A percentile compares a stretch with the other conserved stretches of the same genome.
phyloP scores from a whole-genome alignment of 2,888 invertebrate genomes.

The Choreutis nemorana region DNA sequence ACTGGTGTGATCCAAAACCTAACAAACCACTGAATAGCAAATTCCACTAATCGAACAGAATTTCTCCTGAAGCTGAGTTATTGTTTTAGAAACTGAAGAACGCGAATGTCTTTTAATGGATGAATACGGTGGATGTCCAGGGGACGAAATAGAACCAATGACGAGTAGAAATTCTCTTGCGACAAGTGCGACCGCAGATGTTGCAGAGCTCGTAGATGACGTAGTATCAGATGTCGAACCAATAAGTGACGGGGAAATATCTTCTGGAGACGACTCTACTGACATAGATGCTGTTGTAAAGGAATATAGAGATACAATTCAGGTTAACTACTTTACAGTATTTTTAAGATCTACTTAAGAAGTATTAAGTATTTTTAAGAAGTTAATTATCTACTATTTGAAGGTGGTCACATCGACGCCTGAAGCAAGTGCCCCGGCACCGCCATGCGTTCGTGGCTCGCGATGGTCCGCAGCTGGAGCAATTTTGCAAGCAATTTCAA shows the following conservation, averaged over 20 bases:
- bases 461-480: conserved; percentile 47
- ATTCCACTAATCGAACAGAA: too few species aligned
- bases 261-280: conserved; percentile 71
- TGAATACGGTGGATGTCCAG: conserved; percentile 56
- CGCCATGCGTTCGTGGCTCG: conserved; percentile 42
- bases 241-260: conserved; percentile 65
- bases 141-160: conserved; percentile 42
- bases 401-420: conserved; percentile 56
- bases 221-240: conserved; percentile 45
- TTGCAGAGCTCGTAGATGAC: conserved; percentile 29
- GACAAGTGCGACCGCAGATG: conserved; percentile 32
- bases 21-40: too few species aligned
- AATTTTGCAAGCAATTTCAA: conserved; percentile 32
- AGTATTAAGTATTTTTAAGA: not conserved
- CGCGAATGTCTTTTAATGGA: conserved; percentile 67
- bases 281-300: conserved; percentile 82
- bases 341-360: not conserved
- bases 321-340: conserved; percentile 59
- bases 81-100: conserved; percentile 59
- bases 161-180: conserved; percentile 28
- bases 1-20: too few species aligned
- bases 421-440: conserved; percentile 41
- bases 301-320: conserved; percentile 76
- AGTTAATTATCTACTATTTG: not conserved
- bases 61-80: too few species aligned